Percentiles rank a stretch among this genome's conserved stretches.
These are phyloP conservation scores for Polyommatus iphigenia DNA, from an alignment of 2,888 invertebrate species.

Conservation along the genomic window DNA sequence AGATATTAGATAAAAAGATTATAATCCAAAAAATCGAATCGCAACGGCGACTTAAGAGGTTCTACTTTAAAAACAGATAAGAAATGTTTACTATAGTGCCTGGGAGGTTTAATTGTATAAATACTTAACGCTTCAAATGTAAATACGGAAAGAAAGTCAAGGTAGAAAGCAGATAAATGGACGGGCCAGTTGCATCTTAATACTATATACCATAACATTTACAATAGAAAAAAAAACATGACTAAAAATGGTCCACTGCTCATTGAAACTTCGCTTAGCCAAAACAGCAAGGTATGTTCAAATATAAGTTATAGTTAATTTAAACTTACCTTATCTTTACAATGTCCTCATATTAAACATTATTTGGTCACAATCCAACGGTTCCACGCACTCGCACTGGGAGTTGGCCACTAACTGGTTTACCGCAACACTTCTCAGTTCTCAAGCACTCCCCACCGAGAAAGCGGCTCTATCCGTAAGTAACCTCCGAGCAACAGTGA, in stretches of 20 bases:
- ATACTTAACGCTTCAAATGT: conserved; percentile 9
- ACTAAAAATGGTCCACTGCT: conserved; percentile 48
- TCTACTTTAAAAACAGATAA: no score
- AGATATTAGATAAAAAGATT: no score
- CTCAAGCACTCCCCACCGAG: conserved; percentile 42
- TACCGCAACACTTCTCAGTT: conserved; percentile 44
- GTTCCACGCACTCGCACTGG: conserved; percentile 43
- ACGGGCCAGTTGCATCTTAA: conserved; percentile 27
- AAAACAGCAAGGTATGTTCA: conserved; percentile 10
- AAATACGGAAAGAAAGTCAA: conserved; percentile 27
- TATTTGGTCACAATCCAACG: conserved; percentile 36
- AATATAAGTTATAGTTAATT: background rate
- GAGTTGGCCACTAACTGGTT: conserved; percentile 43
- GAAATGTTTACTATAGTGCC: no score
- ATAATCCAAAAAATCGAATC: no score
- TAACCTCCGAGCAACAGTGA: background rate
- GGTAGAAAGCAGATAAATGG: conserved; percentile 28
- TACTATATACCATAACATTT: conserved; percentile 19
- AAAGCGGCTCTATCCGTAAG: conserved; percentile 16
- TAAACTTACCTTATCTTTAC: conserved; percentile 42
- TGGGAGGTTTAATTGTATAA: background rate
- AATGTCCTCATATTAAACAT: conserved; percentile 43
- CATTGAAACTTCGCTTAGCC: conserved; percentile 2
- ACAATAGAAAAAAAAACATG: conserved; percentile 31
- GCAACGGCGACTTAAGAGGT: no score